phyloP scores from a whole-genome alignment of 2,113 vertebrate species.

The Taxidea taxus region DNA sequence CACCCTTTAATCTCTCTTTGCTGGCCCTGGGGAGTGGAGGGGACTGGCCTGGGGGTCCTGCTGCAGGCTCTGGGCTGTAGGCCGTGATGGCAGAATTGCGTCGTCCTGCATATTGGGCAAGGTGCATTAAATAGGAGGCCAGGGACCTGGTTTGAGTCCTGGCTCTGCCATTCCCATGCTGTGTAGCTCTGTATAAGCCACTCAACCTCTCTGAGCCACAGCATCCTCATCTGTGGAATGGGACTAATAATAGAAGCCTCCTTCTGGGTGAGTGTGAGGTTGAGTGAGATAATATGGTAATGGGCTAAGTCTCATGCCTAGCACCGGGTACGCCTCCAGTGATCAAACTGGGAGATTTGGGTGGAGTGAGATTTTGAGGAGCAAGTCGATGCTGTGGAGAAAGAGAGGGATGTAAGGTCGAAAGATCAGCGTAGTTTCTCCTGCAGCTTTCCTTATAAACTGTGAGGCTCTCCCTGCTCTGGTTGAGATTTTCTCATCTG shows the following conservation, averaged over 20 bases:
- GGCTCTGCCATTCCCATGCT: not conserved
- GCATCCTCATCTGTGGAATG: not conserved
- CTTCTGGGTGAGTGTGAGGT: not conserved
- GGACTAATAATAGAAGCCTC: not conserved
- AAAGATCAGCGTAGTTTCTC: not conserved
- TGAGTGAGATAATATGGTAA: not conserved
- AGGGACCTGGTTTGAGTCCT: not conserved
- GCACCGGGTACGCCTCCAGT: rapidly evolving
- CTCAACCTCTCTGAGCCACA: slow-evolving; percentile 18
- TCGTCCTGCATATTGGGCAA: not conserved
- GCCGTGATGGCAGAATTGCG: rapidly evolving
- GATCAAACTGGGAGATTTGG: not conserved
- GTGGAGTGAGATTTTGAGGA: not conserved
- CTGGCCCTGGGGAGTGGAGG: not conserved
- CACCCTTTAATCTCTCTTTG: not conserved
- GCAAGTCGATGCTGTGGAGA: not conserved
- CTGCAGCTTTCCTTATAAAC: not conserved
- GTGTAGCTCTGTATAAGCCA: not conserved
- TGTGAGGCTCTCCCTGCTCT: not conserved
- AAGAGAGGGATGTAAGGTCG: not conserved
- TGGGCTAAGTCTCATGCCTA: not conserved
- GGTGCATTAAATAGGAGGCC: not conserved
- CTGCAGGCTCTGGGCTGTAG: not conserved
- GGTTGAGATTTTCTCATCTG: not conserved
- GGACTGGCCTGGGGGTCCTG: not conserved